Percentiles rank a stretch among this genome's conserved stretches.
Evolutionary conservation across 2,113 vertebrate genomes (phyloP).

Genomic region (Callorhinus ursinus): DNA sequence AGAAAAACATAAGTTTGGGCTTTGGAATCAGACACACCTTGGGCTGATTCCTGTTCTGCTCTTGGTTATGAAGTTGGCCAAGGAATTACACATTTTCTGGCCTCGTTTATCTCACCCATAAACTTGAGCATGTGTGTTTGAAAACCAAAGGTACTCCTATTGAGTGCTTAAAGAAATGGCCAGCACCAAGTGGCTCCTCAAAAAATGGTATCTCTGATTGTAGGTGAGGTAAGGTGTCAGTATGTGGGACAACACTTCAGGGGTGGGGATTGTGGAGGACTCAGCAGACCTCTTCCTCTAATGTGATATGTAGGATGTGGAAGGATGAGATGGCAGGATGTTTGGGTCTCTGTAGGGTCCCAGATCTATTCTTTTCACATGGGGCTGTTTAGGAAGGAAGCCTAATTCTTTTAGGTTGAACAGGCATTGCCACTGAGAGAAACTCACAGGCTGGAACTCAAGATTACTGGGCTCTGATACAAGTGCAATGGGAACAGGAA

Average conservation of each 20-base stretch:
- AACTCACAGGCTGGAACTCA: background rate
- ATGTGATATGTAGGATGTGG: background rate
- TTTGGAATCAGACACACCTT: background rate
- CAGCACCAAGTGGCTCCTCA: background rate
- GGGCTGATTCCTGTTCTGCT: background rate
- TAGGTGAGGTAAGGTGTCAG: background rate
- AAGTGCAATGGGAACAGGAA: background rate
- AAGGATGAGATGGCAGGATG: background rate
- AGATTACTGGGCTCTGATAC: background rate
- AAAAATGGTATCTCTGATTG: background rate
- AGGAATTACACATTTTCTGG: background rate
- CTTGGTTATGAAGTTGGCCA: background rate
- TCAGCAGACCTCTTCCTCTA: background rate
- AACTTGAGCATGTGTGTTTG: background rate
- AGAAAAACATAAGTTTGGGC: background rate
- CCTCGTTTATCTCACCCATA: background rate
- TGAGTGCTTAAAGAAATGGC: background rate
- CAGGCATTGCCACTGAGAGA: background rate
- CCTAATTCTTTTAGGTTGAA: background rate
- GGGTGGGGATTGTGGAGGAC: background rate
- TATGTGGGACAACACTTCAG: background rate
- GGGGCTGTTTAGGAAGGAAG: background rate
- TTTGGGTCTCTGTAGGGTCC: background rate
- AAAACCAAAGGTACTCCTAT: background rate
- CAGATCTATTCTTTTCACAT: background rate